Percentiles rank a stretch among this genome's conserved stretches.
phyloP scores from a whole-genome alignment of 2,888 invertebrate genomes.

The Notocelia uddmanniana region DNA sequence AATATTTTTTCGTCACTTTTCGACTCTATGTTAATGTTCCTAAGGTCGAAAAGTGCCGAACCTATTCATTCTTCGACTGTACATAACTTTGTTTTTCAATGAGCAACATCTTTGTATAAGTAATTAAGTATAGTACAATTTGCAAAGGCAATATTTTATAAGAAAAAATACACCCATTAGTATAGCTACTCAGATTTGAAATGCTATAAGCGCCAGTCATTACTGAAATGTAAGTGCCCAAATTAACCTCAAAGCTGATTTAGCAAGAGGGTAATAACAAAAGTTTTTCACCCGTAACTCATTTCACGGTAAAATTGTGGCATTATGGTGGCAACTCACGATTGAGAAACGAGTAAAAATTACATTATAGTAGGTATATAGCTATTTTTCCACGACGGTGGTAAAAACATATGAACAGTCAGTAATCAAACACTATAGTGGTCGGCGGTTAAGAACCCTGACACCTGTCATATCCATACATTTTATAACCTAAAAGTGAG shows the following conservation, averaged over 20 bases:
- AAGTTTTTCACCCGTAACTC: conserved; percentile 32
- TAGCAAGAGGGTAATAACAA: conserved; percentile 31
- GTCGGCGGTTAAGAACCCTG: no score
- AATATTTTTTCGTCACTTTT: no score
- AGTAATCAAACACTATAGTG: no score
- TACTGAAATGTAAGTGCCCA: conserved; percentile 32
- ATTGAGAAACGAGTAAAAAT: not conserved
- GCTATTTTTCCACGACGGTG: not conserved
- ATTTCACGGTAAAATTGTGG: conserved; percentile 30
- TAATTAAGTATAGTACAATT: no score
- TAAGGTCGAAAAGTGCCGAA: no score
- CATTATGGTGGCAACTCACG: conserved; percentile 11
- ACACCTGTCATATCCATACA: no score
- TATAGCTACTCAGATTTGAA: not conserved
- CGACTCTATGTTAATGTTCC: no score
- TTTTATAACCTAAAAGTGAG: no score
- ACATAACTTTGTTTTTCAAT: no score
- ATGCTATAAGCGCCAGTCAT: conserved; percentile 7
- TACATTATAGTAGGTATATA: not conserved
- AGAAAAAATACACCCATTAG: not conserved
- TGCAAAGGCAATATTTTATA: not conserved
- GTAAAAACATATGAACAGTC: not conserved
- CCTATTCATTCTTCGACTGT: no score
- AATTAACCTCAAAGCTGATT: conserved; percentile 37
- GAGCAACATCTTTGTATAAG: not conserved